phyloP scores from a whole-genome alignment of 2,888 invertebrate species.

The Meliscaeva auricollis region DNA sequence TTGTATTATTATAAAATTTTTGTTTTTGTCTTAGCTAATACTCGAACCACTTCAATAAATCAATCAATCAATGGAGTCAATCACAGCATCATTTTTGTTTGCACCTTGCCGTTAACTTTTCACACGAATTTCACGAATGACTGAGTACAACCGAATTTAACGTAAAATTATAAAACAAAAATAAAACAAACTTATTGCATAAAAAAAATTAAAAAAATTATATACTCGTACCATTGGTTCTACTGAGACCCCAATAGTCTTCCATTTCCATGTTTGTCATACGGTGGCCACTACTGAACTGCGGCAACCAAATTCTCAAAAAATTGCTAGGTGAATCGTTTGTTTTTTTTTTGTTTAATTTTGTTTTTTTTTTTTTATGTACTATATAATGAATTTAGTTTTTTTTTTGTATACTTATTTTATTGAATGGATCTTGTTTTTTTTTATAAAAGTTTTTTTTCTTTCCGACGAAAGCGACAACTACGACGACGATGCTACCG shows the following conservation, averaged over 20 bases:
- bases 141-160: constrained; percentile 49
- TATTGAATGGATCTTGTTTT: constrained; percentile 60
- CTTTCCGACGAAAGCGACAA: constrained; percentile 53
- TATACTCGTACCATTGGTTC: constrained; percentile 83
- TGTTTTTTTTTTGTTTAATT: constrained; percentile 38
- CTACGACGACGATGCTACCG: constrained; percentile 69
- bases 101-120: constrained; percentile 41
- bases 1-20: background rate
- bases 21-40: constrained; percentile 22
- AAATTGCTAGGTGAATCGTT: constrained; percentile 51
- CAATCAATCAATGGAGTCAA: constrained; percentile 33
- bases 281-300: constrained; percentile 77
- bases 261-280: constrained; percentile 81
- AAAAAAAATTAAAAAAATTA: constrained; percentile 43
- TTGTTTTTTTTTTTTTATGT: background rate
- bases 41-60: constrained; percentile 46
- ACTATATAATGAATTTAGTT: constrained; percentile 16
- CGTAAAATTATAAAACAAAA: constrained; percentile 39
- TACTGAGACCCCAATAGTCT: constrained; percentile 84
- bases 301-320: constrained; percentile 66
- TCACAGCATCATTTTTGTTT: constrained; percentile 27
- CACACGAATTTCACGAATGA: constrained; percentile 62
- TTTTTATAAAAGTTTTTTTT: constrained; percentile 58
- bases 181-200: constrained; percentile 24
- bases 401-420: constrained; percentile 54